Evolutionary conservation across 2,888 invertebrate genomes (phyloP).

Genomic region (Drosophila formosana): DNA sequence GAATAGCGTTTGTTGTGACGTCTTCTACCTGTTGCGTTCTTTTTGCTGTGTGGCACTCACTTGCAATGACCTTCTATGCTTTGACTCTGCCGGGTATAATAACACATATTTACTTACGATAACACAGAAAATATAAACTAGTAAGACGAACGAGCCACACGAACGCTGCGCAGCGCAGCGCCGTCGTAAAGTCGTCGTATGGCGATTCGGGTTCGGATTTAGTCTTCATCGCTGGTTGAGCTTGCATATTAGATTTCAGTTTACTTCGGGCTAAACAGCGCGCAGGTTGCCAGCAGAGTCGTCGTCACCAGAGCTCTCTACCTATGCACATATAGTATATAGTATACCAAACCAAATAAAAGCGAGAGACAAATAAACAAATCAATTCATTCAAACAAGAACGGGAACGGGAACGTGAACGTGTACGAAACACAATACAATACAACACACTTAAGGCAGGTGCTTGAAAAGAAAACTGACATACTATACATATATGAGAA

Average conservation of each 20-base stretch:
- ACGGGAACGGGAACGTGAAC: too few species aligned
- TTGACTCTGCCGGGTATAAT: not conserved
- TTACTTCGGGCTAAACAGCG: constrained; percentile 71
- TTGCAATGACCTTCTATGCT: not conserved
- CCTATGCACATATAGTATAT: not conserved
- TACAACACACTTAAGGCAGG: constrained; percentile 37
- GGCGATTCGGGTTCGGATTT: constrained; percentile 25
- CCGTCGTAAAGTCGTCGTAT: constrained; percentile 9
- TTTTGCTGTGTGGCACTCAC: not conserved
- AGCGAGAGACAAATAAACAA: constrained; percentile 43
- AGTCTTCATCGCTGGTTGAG: constrained; percentile 60
- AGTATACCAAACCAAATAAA: constrained; percentile 14
- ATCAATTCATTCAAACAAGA: constrained; percentile 40
- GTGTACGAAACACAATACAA: constrained; percentile 12
- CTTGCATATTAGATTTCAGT: constrained; percentile 70
- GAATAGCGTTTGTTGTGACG: too few species aligned
- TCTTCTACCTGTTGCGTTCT: not conserved
- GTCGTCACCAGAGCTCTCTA: constrained; percentile 1
- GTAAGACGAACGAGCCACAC: constrained; percentile 5
- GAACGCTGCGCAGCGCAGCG: not conserved
- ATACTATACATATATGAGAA: not conserved
- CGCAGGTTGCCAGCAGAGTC: constrained; percentile 48
- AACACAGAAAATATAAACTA: constrained; percentile 18
- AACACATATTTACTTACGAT: constrained; percentile 14
- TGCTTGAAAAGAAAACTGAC: constrained; percentile 34